Conservation (phyloP, 1,140 invertebrate genomes). For the Drosophila biarmipes region DNA sequence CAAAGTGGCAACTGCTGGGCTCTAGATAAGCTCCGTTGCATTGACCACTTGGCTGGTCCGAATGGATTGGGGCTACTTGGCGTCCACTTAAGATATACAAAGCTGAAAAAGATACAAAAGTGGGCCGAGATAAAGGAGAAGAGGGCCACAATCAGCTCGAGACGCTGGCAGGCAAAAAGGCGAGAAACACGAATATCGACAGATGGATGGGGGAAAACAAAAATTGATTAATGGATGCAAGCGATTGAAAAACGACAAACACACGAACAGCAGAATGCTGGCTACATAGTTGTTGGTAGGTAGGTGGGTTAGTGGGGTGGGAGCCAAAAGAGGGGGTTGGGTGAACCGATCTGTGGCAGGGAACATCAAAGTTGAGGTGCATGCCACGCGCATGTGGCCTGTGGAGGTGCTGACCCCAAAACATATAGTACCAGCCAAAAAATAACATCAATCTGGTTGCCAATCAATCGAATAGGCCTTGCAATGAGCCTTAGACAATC, state of each 20-base stretch:
- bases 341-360: constrained; percentile 15
- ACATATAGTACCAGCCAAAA: constrained; percentile 40
- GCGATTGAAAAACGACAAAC: constrained; percentile 73
- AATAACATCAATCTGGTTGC: constrained; percentile 55
- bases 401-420: constrained; percentile 66
- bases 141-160: constrained; percentile 14
- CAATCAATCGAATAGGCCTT: constrained; percentile 69
- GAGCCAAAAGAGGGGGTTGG: background rate
- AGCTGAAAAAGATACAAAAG: constrained; percentile 49
- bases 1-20: constrained; percentile 70
- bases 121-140: constrained; percentile 27
- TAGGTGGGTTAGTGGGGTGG: background rate
- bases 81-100: constrained; percentile 75
- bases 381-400: constrained; percentile 64
- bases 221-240: constrained; percentile 83
- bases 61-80: constrained; percentile 57
- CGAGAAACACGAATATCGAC: constrained; percentile 3
- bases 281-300: background rate
- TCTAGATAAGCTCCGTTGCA: constrained; percentile 67
- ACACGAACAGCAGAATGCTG: constrained; percentile 45
- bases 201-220: constrained; percentile 27
- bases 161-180: constrained; percentile 20
- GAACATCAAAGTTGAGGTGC: constrained; percentile 73
- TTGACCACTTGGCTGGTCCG: constrained; percentile 56
- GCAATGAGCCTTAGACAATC: constrained; percentile 21